Evolutionary conservation across 1,140 invertebrate species (phyloP).

Genomic region (Anastrepha obliqua): DNA sequence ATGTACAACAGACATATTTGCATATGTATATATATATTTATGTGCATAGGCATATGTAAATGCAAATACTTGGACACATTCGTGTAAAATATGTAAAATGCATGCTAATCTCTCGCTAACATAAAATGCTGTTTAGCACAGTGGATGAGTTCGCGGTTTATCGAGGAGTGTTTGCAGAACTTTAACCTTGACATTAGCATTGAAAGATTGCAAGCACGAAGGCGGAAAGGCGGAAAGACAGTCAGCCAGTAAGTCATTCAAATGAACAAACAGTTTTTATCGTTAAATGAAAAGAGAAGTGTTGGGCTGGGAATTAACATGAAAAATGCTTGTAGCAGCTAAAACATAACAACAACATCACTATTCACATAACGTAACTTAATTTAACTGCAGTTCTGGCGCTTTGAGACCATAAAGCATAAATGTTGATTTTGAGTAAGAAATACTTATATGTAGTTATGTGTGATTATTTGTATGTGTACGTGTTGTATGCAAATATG

Average conservation of each 20-base stretch:
- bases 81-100: conserved; percentile 6
- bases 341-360: neutral
- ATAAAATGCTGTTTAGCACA: conserved; percentile 19
- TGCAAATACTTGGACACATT: neutral
- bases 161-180: neutral
- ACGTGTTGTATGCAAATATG: too few species aligned
- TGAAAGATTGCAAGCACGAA: neutral
- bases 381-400: neutral
- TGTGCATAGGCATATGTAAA: neutral
- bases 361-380: conserved; percentile 5
- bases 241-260: conserved; percentile 1
- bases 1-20: neutral
- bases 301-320: conserved; percentile 36
- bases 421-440: neutral
- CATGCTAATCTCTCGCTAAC: conserved; percentile 14
- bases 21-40: conserved; percentile 8
- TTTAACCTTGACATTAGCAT: conserved; percentile 52
- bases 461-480: neutral
- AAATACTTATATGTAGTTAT: neutral
- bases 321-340: conserved; percentile 17
- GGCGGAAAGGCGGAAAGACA: neutral
- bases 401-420: neutral
- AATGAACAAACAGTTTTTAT: conserved; percentile 1
- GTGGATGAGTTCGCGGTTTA: neutral
- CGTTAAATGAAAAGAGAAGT: neutral